Conservation (phyloP, 2,113 vertebrate genomes). For the Helogale parvula region DNA sequence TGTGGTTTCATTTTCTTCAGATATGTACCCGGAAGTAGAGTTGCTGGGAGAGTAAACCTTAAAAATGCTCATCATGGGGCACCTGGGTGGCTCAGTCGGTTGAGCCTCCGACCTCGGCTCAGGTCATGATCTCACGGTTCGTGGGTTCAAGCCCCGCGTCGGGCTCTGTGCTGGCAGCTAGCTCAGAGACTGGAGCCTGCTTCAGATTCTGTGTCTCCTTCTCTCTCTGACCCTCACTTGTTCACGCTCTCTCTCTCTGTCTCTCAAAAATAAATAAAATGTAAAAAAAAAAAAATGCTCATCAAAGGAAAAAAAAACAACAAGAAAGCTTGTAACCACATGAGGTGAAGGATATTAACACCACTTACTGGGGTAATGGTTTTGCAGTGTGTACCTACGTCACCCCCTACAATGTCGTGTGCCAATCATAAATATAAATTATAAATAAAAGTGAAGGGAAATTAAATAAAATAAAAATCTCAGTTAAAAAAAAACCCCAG, state of each 20-base stretch:
- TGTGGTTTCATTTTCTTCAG: not conserved
- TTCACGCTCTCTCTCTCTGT: too few species aligned
- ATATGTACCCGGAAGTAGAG: too few species aligned
- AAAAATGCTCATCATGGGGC: not conserved
- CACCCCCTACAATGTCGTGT: not conserved
- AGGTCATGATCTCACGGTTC: too few species aligned
- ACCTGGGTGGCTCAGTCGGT: too few species aligned
- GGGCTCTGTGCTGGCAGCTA: too few species aligned
- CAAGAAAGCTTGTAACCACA: not conserved
- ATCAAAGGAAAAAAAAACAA: not conserved
- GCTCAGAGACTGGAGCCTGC: too few species aligned
- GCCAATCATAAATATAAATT: not conserved
- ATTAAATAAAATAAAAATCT: not conserved
- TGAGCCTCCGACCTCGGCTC: too few species aligned
- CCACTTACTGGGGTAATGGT: not conserved
- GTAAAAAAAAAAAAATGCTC: not conserved
- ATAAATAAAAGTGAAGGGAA: not conserved
- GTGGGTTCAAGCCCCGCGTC: too few species aligned
- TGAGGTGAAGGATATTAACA: not conserved
- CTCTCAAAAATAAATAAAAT: too few species aligned
- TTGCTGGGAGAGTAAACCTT: not conserved
- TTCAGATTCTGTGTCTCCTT: too few species aligned
- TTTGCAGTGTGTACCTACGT: rapidly evolving
- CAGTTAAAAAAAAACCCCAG: not conserved
- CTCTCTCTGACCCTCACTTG: too few species aligned